A percentile compares a stretch with the other conserved stretches of the same genome.
phyloP scores from a whole-genome alignment of 2,113 vertebrate species.

The Otis tarda region DNA sequence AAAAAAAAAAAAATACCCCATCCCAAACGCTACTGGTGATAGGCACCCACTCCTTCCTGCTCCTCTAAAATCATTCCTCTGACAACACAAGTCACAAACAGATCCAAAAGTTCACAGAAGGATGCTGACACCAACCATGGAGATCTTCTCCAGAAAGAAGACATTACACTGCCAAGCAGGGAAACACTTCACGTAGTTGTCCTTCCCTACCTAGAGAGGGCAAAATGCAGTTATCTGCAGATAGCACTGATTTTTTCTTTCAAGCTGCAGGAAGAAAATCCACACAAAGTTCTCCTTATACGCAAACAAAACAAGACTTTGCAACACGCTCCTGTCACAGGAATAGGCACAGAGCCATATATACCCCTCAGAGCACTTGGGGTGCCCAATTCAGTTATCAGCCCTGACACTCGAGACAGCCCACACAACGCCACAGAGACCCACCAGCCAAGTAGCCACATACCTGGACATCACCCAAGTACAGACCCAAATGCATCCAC shows the following conservation, averaged over 20 bases:
- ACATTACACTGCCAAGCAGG: background rate
- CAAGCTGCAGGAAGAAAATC: background rate
- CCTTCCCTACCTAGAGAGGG: background rate
- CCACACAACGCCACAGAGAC: fast-evolving
- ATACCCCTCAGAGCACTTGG: background rate
- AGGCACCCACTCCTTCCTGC: background rate
- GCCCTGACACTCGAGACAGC: background rate
- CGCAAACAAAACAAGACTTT: background rate
- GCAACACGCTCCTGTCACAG: background rate
- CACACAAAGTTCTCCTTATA: background rate
- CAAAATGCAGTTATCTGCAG: background rate
- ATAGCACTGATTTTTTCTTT: background rate
- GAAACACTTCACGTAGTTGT: background rate
- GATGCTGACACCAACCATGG: background rate
- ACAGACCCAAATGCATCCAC: background rate
- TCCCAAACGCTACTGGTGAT: background rate
- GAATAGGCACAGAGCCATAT: background rate
- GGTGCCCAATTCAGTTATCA: background rate
- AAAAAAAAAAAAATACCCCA: background rate
- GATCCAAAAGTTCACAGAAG: background rate
- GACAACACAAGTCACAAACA: background rate
- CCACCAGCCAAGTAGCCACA: background rate
- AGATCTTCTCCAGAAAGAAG: background rate
- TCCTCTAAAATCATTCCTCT: background rate
- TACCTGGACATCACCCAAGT: background rate